Conservation (phyloP, 2,888 invertebrate species). For the Diaperis boleti region DNA sequence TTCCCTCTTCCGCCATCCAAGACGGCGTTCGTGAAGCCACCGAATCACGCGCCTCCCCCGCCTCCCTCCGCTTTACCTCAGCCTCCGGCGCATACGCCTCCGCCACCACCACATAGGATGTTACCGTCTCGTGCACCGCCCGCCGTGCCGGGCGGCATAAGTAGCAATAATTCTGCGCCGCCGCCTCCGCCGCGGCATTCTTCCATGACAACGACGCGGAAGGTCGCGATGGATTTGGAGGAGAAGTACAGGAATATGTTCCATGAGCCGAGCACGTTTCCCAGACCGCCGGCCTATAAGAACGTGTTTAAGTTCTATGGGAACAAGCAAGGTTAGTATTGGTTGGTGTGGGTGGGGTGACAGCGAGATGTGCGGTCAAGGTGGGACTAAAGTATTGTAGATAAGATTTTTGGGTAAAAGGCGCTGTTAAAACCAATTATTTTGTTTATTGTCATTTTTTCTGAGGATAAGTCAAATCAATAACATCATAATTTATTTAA, state of each 20-base stretch:
- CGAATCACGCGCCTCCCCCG: constrained; percentile 63
- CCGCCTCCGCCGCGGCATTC: constrained; percentile 75
- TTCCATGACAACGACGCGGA: constrained; percentile 66
- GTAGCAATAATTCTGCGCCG: constrained; percentile 53
- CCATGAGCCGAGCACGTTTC: constrained; percentile 73
- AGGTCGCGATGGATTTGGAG: constrained; percentile 72
- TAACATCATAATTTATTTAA: too few species aligned
- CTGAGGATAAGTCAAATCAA: too few species aligned
- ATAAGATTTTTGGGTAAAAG: neutral
- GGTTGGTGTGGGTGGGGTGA: neutral
- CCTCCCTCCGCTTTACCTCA: constrained; percentile 54
- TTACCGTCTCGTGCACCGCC: constrained; percentile 57
- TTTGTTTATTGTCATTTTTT: too few species aligned
- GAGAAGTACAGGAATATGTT: constrained; percentile 76
- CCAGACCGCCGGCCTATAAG: constrained; percentile 77
- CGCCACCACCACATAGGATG: constrained; percentile 59
- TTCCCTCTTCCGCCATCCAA: constrained; percentile 63
- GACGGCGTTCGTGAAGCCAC: constrained; percentile 58
- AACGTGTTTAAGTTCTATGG: constrained; percentile 77
- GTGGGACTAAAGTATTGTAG: neutral
- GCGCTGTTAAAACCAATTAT: too few species aligned
- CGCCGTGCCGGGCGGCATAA: constrained; percentile 46
- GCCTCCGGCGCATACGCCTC: constrained; percentile 62
- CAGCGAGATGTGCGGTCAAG: too few species aligned
- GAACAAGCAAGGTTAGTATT: constrained; percentile 71